These are phyloP conservation scores for Clarias gariepinus DNA, from an alignment of 2,113 vertebrate species.

Conservation along the genomic window DNA sequence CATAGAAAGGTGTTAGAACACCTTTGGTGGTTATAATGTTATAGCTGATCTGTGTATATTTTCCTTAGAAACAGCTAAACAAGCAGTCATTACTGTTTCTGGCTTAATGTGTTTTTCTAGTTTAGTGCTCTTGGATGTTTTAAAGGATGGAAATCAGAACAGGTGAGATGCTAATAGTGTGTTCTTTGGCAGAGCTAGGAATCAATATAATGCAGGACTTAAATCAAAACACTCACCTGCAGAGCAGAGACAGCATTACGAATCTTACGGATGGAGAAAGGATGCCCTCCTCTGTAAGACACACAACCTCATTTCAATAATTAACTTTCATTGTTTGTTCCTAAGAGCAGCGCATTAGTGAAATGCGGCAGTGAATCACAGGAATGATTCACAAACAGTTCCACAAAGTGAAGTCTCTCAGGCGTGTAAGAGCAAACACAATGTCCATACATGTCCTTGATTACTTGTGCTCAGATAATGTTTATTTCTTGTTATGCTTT, in stretches of 20 bases:
- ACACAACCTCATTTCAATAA: not conserved
- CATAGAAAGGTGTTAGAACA: too few species aligned
- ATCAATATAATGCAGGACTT: slow-evolving; percentile 6
- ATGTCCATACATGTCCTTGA: not conserved
- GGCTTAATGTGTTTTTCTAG: not conserved
- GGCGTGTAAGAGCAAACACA: not conserved
- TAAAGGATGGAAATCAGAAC: not conserved
- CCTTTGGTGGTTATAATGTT: too few species aligned
- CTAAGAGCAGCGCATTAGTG: not conserved
- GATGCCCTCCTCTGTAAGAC: not conserved
- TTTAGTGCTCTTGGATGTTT: not conserved
- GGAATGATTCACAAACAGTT: not conserved
- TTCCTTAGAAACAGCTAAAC: not conserved
- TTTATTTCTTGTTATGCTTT: too few species aligned
- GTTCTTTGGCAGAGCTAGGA: not conserved
- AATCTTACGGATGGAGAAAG: too few species aligned
- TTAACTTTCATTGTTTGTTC: not conserved
- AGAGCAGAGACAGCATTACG: not conserved
- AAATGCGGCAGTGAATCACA: not conserved
- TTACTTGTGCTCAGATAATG: too few species aligned
- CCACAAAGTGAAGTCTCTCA: not conserved
- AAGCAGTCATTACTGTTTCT: not conserved
- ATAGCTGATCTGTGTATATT: too few species aligned
- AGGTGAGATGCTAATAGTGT: not conserved
- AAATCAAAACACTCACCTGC: slow-evolving; percentile 7